Conservation (phyloP, 1,140 invertebrate genomes). For the Leguminivora glycinivorella region DNA sequence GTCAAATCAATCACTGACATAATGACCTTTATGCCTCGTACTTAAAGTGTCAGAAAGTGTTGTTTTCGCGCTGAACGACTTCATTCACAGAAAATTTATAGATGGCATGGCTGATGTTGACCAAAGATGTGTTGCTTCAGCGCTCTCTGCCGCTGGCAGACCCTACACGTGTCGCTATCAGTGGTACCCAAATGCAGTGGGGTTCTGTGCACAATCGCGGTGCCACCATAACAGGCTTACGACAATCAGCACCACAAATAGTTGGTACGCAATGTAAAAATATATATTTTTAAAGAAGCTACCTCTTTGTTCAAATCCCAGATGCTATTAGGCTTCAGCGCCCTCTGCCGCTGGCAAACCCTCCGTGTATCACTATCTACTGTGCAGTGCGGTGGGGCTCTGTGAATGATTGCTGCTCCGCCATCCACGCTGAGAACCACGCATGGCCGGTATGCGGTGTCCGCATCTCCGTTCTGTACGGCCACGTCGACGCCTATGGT, state of each 20-base stretch:
- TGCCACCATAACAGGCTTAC: too few species aligned
- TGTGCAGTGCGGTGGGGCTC: not conserved
- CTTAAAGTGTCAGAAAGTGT: too few species aligned
- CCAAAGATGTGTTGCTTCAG: too few species aligned
- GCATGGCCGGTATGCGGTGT: conserved; percentile 13
- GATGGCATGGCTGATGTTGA: too few species aligned
- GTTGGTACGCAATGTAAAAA: conserved; percentile 11
- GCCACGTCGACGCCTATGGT: not conserved
- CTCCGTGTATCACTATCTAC: not conserved
- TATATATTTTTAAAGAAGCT: too few species aligned
- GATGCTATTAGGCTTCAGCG: not conserved
- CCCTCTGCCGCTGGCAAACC: not conserved
- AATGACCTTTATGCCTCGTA: too few species aligned
- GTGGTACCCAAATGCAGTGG: not conserved
- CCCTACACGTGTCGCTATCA: not conserved
- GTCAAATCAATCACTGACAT: too few species aligned
- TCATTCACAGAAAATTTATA: too few species aligned
- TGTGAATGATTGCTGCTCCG: not conserved
- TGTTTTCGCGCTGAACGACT: too few species aligned
- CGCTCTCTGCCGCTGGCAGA: not conserved
- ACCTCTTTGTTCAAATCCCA: not conserved
- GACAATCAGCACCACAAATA: not conserved
- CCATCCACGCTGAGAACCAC: not conserved
- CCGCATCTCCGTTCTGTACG: not conserved
- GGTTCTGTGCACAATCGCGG: not conserved